Evolutionary conservation across 2,797 vertebrate species (phyloP).

Genomic region (Neopelma chrysocephalum): DNA sequence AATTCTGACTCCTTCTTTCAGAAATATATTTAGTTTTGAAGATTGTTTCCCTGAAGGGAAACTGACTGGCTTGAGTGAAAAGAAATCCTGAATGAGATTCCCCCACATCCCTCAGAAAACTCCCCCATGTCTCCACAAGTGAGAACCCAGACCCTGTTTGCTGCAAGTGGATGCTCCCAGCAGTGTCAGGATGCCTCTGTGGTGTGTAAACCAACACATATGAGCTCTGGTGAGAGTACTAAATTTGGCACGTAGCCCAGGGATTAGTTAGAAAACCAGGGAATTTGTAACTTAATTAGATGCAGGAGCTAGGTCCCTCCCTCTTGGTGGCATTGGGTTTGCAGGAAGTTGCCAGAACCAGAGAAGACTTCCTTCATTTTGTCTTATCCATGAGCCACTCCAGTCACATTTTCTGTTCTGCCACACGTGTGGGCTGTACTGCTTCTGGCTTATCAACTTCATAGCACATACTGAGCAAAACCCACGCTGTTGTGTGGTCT

Average conservation of each 20-base stretch:
- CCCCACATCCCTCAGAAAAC: not conserved
- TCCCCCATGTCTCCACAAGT: slow-evolving; percentile 5
- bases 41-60: slow-evolving; percentile 21
- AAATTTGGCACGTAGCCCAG: not conserved
- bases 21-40: slow-evolving; percentile 32
- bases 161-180: not conserved
- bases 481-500: not conserved
- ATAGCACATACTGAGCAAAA: not conserved
- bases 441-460: not conserved
- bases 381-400: not conserved
- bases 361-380: not conserved
- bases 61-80: not conserved
- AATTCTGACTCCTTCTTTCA: not conserved
- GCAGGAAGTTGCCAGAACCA: not conserved
- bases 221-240: not conserved
- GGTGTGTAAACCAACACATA: not conserved
- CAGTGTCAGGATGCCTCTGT: not conserved
- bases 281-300: not conserved
- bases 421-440: not conserved
- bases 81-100: not conserved
- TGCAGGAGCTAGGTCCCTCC: not conserved
- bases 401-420: not conserved
- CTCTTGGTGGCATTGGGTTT: not conserved
- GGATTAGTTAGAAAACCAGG: not conserved
- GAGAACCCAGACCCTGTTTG: not conserved